phyloP scores from a whole-genome alignment of 2,113 vertebrate species.

The Elephas maximus region DNA sequence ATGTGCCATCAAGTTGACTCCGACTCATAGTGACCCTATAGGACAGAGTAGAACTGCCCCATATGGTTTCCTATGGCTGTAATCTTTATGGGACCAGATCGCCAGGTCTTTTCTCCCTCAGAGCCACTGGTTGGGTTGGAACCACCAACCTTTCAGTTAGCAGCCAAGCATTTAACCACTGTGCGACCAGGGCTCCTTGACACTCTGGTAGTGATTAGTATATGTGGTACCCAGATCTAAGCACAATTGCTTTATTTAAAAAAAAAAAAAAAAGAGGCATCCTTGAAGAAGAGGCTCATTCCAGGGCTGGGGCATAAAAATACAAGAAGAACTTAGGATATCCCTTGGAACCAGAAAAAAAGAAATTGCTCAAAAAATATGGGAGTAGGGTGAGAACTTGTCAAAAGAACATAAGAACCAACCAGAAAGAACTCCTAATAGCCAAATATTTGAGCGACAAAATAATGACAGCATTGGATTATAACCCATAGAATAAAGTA shows the following conservation, averaged over 20 bases:
- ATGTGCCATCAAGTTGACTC: neutral
- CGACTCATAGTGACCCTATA: neutral
- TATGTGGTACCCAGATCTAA: neutral
- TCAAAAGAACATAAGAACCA: neutral
- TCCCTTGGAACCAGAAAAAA: neutral
- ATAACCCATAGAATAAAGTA: constrained; percentile 31
- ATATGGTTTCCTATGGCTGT: neutral
- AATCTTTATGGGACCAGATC: neutral
- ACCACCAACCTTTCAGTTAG: neutral
- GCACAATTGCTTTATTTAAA: neutral
- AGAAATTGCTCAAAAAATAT: constrained; percentile 2
- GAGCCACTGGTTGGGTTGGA: neutral
- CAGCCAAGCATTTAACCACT: neutral
- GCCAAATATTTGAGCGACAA: constrained; percentile 38
- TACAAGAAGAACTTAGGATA: neutral
- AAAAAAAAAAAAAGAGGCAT: neutral
- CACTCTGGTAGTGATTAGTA: neutral
- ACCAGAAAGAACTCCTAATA: neutral
- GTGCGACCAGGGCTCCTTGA: neutral
- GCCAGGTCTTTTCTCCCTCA: neutral
- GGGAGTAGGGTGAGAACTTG: neutral
- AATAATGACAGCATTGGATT: constrained; percentile 4
- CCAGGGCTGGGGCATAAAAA: neutral
- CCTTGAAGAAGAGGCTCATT: neutral
- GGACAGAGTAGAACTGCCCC: neutral